These are phyloP conservation scores for Bufotes viridis DNA, from an alignment of 2,797 vertebrate genomes.

Conservation along the genomic window DNA sequence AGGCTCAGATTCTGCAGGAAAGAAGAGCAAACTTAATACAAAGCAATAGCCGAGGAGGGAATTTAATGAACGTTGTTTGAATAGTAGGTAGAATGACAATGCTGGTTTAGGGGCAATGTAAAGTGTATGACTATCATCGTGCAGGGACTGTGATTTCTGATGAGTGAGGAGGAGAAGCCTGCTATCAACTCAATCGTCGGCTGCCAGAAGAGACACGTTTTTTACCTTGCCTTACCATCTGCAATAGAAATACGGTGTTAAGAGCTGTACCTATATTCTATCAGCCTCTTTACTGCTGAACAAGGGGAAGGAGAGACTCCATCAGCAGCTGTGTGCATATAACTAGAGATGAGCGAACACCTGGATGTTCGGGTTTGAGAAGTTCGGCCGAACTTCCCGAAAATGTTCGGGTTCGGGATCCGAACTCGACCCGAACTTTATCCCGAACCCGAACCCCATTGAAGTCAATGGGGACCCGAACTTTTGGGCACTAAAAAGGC, in stretches of 20 bases:
- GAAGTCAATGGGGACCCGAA: too few species aligned
- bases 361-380: too few species aligned
- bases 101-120: background rate
- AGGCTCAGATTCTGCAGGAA: background rate
- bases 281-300: background rate
- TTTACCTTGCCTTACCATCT: background rate
- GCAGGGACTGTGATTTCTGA: background rate
- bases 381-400: too few species aligned
- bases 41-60: background rate
- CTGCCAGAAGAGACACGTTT: background rate
- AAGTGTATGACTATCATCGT: background rate
- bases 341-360: background rate
- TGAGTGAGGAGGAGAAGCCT: background rate
- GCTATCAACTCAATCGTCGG: background rate
- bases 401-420: too few species aligned
- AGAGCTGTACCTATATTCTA: constrained; percentile 7
- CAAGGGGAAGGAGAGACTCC: background rate
- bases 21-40: constrained; percentile 10
- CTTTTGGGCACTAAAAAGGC: too few species aligned
- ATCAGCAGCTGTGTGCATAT: background rate
- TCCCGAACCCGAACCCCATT: too few species aligned
- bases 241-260: constrained; percentile 28
- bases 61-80: constrained; percentile 7
- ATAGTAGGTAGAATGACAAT: background rate
- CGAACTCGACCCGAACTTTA: too few species aligned